Base-by-base conservation (phyloP, 64 coral and sea anemone genomes). In the Dendrophyllia cribrosa region DNA sequence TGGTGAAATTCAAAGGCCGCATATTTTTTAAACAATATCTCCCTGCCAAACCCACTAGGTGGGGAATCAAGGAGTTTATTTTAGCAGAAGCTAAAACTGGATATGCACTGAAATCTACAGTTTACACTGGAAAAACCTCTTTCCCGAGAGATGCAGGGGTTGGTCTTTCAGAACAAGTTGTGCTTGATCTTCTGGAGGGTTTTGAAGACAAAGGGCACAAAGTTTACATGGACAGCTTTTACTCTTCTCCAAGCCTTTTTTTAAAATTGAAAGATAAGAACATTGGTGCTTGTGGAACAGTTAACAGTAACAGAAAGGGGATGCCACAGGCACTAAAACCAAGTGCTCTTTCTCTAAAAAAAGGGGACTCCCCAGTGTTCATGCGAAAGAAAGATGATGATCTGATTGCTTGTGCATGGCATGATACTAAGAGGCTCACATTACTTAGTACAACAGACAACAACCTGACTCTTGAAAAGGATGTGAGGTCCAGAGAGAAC, bases 351-450 rank as follows among this genome's bases (percentile, higher is more conserved):
- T 71, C 78, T 20, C 88, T 91, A 51, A 89, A 79, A 64, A 89
- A 63, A 89, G 87, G 66, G 62, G 93, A 89, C 63, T 53, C 88
- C 6, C 86, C 67, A 55, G 70, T 86, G 17, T 89, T 86, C 19
- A 88, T 76, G 71, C 86, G 22, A 72, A 72, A 45, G 9, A 72
- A 75, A 5, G 15, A 25, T 63, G 58, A 50, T 10, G 75, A 94
- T 89, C 76, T 94, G 25, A 72, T 89, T 85, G 93, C 79, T 77
- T 94, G 93, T 90, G 88, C 88, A 51, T 95, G 93, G 82, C 93
- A 95, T 78, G 88, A 95, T 44, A 90, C 74, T 21, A 90, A 95
- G 66, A 12, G 87, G 56, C 50, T 93, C 3, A 48, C 77, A 19
- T 65, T 95, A 65, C 52, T 90, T 76, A 80, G 72, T 26, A 95